Base-by-base conservation (phyloP, 2,797 vertebrate species). In the Etheostoma perlongum region DNA sequence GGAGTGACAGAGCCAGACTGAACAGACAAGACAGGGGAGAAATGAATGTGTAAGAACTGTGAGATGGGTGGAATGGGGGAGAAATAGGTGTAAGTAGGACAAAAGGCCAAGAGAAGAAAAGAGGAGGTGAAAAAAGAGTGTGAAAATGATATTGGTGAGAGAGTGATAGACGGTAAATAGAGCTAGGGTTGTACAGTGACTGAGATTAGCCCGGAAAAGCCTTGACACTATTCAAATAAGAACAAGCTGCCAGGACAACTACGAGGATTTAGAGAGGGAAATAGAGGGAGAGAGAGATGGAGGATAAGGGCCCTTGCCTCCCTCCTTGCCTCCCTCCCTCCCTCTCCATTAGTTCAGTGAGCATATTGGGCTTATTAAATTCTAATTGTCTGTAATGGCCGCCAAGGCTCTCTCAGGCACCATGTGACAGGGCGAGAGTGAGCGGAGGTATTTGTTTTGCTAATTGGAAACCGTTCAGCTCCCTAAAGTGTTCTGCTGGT, bases 281-380 rank as follows among this genome's bases (percentile, higher is more conserved):
- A 51, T 59, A 27, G 76, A 55, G 67, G 70, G 14, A 30, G 83
- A 67, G 77, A 63, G 76, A 21, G 67, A 8, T 64, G 52, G 72
- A 74, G 64, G 82, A 85, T 89, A 91, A 79, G 33, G 23, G 87
- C 78, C 61, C 89, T 82, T 21, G 21, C 69, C 77, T 77, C 74
- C 72, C 57, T 57, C 53, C 75, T 75, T 60, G 3, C 79, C 71
- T 77, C 88, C 72, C 80, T 73, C 53, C 79, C 80, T 87, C 89
- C 74, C 81, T 78, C 85, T 83, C 83, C 82, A 94, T 94, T 93
- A 90, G 88, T 89, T 90, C 84, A 87, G 89, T 89, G 90, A 91
- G 90, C 93, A 94, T 94, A 94, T 93, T 94, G 91, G 87, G 90
- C 89, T 90, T 92, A 94, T 95, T 94, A 94, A 93, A 93, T 93